Conservation (phyloP, 2,888 invertebrate species). For the Brenthis hecate region DNA sequence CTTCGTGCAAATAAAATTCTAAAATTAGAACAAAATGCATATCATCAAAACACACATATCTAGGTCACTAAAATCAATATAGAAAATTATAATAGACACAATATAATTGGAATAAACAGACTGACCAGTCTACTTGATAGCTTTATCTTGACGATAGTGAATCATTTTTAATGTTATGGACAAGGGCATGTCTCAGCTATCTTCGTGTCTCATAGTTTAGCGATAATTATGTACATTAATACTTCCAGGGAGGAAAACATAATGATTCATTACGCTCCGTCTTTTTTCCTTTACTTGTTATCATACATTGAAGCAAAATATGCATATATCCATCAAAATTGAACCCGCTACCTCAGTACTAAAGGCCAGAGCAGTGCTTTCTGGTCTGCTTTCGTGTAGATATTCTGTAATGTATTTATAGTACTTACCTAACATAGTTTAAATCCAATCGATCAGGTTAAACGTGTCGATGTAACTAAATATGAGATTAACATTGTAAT, state of each 20-base stretch:
- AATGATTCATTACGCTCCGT: too few species aligned
- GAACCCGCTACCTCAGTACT: too few species aligned
- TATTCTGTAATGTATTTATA: too few species aligned
- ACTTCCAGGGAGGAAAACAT: too few species aligned
- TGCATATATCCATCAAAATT: too few species aligned
- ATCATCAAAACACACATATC: neutral
- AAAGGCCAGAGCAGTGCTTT: too few species aligned
- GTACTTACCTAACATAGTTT: neutral
- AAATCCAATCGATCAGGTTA: slow-evolving; percentile 6
- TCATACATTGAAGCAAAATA: too few species aligned
- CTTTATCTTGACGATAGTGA: slow-evolving; percentile 28
- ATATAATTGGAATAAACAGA: slow-evolving; percentile 3
- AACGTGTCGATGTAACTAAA: slow-evolving; percentile 4
- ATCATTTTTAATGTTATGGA: slow-evolving; percentile 25
- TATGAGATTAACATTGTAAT: slow-evolving; percentile 6
- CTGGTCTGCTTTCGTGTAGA: too few species aligned
- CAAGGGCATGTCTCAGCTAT: slow-evolving; percentile 19
- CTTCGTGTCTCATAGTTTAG: slow-evolving; percentile 19
- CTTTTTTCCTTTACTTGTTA: too few species aligned
- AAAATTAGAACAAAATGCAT: neutral
- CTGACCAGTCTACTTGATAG: slow-evolving; percentile 19
- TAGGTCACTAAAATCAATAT: slow-evolving; percentile 16
- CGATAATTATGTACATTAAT: neutral
- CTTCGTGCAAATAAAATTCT: too few species aligned
- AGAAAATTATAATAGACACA: slow-evolving; percentile 5